Percentiles rank a stretch among this genome's conserved stretches.
Conservation (phyloP, 2,113 vertebrate genomes). For the Rhinogobius similis region DNA sequence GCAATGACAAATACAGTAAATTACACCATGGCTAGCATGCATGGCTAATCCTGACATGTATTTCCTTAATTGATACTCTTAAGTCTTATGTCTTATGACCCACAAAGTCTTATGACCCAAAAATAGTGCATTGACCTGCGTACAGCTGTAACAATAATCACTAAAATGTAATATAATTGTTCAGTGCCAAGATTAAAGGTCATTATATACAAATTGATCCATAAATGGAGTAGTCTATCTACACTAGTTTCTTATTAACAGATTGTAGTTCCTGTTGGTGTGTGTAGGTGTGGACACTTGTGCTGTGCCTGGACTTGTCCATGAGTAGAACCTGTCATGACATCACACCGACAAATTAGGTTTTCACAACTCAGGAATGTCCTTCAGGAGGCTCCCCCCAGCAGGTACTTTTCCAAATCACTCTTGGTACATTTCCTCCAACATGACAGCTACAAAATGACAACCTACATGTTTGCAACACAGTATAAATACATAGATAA, state of each 20-base stretch:
- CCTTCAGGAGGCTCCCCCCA: conserved; percentile 43
- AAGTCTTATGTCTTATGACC: too few species aligned
- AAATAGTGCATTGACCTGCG: background rate
- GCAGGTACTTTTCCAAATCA: conserved; percentile 60
- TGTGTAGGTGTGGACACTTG: conserved; percentile 46
- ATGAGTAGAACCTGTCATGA: conserved; percentile 55
- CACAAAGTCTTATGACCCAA: background rate
- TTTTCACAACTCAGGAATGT: conserved; percentile 68
- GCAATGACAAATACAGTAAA: too few species aligned
- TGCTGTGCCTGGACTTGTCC: conserved; percentile 51
- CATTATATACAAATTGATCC: background rate
- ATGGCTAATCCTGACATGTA: too few species aligned
- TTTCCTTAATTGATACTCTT: too few species aligned
- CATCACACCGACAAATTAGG: conserved; percentile 52
- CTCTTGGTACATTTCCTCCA: conserved; percentile 34
- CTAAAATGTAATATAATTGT: background rate
- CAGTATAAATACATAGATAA: background rate
- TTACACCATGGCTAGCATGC: too few species aligned
- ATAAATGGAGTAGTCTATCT: background rate
- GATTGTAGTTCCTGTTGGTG: conserved; percentile 28
- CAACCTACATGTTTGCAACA: background rate
- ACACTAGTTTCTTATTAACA: conserved; percentile 15
- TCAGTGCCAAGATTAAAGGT: background rate
- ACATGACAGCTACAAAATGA: background rate
- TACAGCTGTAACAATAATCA: background rate